Percentiles rank a stretch among this genome's conserved stretches.
These are phyloP conservation scores for Montipora capricornis DNA, from an alignment of 64 coral and sea anemone species.

Conservation along the genomic window DNA sequence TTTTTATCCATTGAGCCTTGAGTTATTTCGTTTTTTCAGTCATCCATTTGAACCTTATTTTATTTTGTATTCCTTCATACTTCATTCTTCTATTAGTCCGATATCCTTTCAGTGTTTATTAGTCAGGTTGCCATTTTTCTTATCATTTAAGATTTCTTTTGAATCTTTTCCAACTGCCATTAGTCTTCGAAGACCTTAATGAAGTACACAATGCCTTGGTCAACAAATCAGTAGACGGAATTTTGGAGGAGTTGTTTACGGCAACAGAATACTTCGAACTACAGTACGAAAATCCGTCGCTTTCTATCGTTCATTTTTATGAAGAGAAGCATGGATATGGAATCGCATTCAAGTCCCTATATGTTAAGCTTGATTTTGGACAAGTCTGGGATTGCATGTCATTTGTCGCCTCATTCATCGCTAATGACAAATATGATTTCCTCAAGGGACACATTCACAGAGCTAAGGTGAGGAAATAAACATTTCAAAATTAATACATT, in stretches of 20 bases:
- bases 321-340: conserved; percentile 30
- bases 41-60: too few relatives aligned
- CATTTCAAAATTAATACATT: too few relatives aligned
- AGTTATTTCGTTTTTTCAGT: too few relatives aligned
- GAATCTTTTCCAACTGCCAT: neutral
- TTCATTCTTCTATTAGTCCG: neutral
- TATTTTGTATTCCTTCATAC: neutral
- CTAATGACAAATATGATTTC: too few relatives aligned
- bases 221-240: conserved; percentile 2
- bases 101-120: neutral
- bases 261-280: neutral
- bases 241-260: conserved; percentile 17
- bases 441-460: too few relatives aligned
- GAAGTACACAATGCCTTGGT: neutral
- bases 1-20: neutral
- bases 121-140: neutral
- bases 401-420: too few relatives aligned
- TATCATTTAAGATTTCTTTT: neutral
- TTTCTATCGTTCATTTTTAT: conserved; percentile 2
- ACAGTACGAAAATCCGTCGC: neutral
- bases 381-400: too few relatives aligned
- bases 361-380: too few relatives aligned
- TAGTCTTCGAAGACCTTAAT: conserved; percentile 7
- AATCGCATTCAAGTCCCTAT: neutral
- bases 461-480: too few relatives aligned